Base-by-base conservation (phyloP, 2,113 vertebrate genomes). In the Rhynchomys soricoides region DNA sequence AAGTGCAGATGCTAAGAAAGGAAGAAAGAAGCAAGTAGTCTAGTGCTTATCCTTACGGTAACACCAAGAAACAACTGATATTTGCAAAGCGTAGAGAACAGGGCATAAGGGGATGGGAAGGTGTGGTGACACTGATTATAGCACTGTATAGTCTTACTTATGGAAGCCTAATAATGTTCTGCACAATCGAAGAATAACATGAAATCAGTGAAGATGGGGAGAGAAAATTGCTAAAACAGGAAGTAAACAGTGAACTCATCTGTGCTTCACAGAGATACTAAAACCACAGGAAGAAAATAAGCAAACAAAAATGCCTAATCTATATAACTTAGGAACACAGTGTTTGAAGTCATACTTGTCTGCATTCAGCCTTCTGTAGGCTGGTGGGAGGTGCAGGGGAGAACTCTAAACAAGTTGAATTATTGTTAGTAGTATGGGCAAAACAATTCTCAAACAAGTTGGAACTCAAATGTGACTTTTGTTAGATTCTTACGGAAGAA, bases 201-300 rank as follows among this genome's bases (percentile, higher is more conserved):
- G 62, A 85, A 68, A 75, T 90, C 75, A 90, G 3, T 40, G 31
- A 94, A 19, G 82, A 64, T 24, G 19, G 26, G 77, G 77, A 90
- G 45, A 1, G 22, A 37, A 82, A 95, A 81, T 29, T 66, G 37
- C 59, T 73, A 70, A 57, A 66, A 59, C 13, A 45, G 59, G 55
- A 95, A 82, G n/a, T n/a, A 89, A 95, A 93, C 71, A 86, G 78
- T 71, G 21, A 82, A 91, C 9, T 45, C 40, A 89, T 50, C n/a
- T 90, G 40, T 91, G 43, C 89, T 82, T 93, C n/a, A 86, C 7
- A 64, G 74, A 78, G 73, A 92, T 86, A 86, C 3, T 21, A 45
- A 64, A 55, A 79, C 7, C 13, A 57, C 1, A 93, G 45, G 17
- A 86, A 91, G 86, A n/a, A 52, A 86, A 48, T 11, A 86, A 94